A percentile compares a stretch with the other conserved stretches of the same genome.
Evolutionary conservation across 2,797 vertebrate species (phyloP).

Genomic region (Xenopus petersii): DNA sequence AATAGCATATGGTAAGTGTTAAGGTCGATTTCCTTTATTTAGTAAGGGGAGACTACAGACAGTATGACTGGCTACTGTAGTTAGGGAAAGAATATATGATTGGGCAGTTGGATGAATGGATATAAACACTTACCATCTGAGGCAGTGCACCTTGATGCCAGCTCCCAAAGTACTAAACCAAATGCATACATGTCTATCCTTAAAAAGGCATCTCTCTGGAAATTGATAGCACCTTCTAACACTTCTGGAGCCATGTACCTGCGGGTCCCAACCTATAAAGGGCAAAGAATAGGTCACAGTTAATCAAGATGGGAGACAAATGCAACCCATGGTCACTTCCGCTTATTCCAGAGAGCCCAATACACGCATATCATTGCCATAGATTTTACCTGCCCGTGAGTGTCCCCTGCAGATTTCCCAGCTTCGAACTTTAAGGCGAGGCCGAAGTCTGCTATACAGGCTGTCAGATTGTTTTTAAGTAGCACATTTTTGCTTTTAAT

Average conservation of each 20-base stretch:
- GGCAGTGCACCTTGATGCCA: slow-evolving; percentile 89
- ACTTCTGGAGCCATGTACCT: slow-evolving; percentile 97
- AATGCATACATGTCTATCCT: slow-evolving; percentile 97
- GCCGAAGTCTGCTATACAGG: slow-evolving; percentile 93
- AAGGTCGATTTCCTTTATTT: too few species aligned
- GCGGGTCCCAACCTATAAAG: slow-evolving; percentile 85
- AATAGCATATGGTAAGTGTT: too few species aligned
- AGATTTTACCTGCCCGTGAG: slow-evolving; percentile 88
- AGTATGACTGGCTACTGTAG: too few species aligned
- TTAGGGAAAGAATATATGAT: too few species aligned
- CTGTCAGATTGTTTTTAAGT: slow-evolving; percentile 88
- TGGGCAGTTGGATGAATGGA: too few species aligned
- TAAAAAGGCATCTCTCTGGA: slow-evolving; percentile 93
- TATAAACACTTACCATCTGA: slow-evolving; percentile 78
- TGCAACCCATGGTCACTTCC: too few species aligned
- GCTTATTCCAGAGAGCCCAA: too few species aligned
- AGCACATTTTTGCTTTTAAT: slow-evolving; percentile 97
- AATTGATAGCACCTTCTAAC: slow-evolving; percentile 95
- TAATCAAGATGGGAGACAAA: neutral
- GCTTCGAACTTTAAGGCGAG: slow-evolving; percentile 95
- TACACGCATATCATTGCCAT: neutral
- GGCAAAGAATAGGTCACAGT: neutral
- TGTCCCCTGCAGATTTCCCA: slow-evolving; percentile 92
- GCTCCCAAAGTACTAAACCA: slow-evolving; percentile 91
- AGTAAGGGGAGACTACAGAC: too few species aligned